Conservation (phyloP, 2,888 invertebrate genomes). For the Pharmacophagus antenor region DNA sequence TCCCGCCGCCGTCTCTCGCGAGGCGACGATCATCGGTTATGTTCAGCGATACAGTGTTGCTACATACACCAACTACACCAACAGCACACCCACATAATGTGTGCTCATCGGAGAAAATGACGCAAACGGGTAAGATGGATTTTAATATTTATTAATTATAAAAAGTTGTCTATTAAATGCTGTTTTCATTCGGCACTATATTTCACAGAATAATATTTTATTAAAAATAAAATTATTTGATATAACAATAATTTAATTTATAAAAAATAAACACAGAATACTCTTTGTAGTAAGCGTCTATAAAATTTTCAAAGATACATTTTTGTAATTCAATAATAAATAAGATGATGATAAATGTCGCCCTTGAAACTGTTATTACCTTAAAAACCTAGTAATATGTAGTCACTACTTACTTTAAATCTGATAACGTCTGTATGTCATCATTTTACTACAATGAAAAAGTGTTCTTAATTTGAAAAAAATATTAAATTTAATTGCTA, state of each 20-base stretch:
- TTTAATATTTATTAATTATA: not conserved
- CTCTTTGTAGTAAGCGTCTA: not conserved
- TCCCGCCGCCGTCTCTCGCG: constrained; percentile 87
- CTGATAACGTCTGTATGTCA: too few relatives aligned
- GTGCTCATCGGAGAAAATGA: constrained; percentile 93
- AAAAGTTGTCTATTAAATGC: not conserved
- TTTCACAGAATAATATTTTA: not conserved
- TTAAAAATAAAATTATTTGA: not conserved
- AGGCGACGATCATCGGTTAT: constrained; percentile 91
- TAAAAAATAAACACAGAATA: not conserved
- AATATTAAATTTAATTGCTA: not conserved
- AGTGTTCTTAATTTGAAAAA: too few relatives aligned
- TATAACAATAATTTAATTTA: not conserved
- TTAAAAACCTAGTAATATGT: too few relatives aligned
- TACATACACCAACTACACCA: constrained; percentile 78
- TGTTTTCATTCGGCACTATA: not conserved
- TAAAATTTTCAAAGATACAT: not conserved
- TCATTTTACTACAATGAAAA: too few relatives aligned
- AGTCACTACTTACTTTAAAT: too few relatives aligned
- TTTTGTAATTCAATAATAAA: not conserved
- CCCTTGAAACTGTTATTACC: too few relatives aligned
- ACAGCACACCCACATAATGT: constrained; percentile 75
- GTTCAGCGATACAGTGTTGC: constrained; percentile 92
- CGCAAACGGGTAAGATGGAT: constrained; percentile 85
- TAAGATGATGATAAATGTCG: too few relatives aligned